These are phyloP conservation scores for Luehdorfia chinensis DNA, from an alignment of 1,140 invertebrate species.

Conservation along the genomic window DNA sequence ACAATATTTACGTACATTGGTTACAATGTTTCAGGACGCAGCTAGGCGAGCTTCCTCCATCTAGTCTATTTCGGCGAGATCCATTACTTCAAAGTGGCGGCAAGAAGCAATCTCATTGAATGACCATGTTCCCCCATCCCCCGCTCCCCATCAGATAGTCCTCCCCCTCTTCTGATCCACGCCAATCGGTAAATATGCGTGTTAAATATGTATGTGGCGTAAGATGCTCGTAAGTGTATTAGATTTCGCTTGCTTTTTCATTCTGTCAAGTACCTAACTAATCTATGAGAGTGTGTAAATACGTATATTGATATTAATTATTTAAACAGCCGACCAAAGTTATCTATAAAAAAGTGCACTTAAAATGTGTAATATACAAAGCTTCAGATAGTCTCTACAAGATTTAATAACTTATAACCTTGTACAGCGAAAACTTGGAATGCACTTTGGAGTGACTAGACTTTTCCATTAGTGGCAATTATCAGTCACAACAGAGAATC, in stretches of 20 bases:
- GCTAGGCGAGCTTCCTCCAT: constrained; percentile 64
- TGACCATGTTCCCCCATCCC: constrained; percentile 59
- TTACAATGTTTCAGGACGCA: constrained; percentile 32
- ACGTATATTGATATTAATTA: constrained; percentile 8
- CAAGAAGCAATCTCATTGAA: constrained; percentile 79
- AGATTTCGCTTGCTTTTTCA: constrained; percentile 72
- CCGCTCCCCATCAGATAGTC: constrained; percentile 26
- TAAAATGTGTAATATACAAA: too few relatives aligned
- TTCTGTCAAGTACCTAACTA: constrained; percentile 48
- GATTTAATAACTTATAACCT: constrained; percentile 67
- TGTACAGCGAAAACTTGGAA: constrained; percentile 64
- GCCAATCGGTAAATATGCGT: constrained; percentile 76
- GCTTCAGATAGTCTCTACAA: constrained; percentile 32
- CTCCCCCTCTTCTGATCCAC: constrained; percentile 51
- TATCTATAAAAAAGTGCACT: too few relatives aligned
- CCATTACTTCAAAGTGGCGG: constrained; percentile 76
- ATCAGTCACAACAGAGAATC: constrained; percentile 66
- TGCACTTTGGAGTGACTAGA: constrained; percentile 71
- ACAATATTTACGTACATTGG: too few relatives aligned
- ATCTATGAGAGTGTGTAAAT: constrained; percentile 16
- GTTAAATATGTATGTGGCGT: constrained; percentile 75
- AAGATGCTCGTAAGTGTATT: constrained; percentile 74
- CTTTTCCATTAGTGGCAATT: constrained; percentile 75
- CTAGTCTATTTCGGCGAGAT: constrained; percentile 76
- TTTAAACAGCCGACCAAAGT: background rate